These are phyloP conservation scores for Acyrthosiphon pisum DNA, from an alignment of 1,140 invertebrate genomes.

Conservation along the genomic window DNA sequence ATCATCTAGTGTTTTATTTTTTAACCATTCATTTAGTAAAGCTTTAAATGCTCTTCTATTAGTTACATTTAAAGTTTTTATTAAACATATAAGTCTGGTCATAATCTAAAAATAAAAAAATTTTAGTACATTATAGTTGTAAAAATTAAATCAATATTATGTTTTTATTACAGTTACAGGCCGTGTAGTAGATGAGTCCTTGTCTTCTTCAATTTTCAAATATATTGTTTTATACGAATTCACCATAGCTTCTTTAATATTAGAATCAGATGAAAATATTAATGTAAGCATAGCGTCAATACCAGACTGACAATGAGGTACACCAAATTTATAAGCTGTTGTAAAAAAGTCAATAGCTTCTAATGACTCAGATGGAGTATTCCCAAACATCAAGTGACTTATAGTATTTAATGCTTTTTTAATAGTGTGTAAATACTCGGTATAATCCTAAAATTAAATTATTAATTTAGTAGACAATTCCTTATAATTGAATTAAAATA, in stretches of 20 bases:
- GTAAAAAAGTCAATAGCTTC: conserved; percentile 88
- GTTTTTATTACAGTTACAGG: conserved; percentile 30
- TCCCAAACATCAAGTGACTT: conserved; percentile 58
- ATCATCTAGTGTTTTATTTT: conserved; percentile 68
- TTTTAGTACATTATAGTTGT: not conserved
- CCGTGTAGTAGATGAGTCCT: conserved; percentile 56
- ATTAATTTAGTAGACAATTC: not conserved
- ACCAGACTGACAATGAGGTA: conserved; percentile 74
- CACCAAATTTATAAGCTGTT: conserved; percentile 78
- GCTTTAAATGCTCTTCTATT: conserved; percentile 76
- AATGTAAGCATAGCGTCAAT: conserved; percentile 79
- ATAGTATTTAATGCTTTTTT: conserved; percentile 58
- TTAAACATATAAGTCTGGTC: conserved; percentile 68
- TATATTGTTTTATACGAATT: conserved; percentile 73
- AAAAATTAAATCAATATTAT: conserved; percentile 20
- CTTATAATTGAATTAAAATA: not conserved
- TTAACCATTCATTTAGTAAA: conserved; percentile 73
- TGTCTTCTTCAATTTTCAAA: conserved; percentile 61
- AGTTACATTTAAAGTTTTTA: conserved; percentile 68
- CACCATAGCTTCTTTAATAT: conserved; percentile 71
- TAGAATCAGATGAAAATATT: conserved; percentile 74
- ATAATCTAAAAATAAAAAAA: conserved; percentile 58
- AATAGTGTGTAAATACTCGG: conserved; percentile 26
- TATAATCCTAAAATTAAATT: conserved; percentile 20
- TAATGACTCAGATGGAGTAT: conserved; percentile 73